phyloP scores from a whole-genome alignment of 2,888 invertebrate species.

The Drosophila maculinotata region DNA sequence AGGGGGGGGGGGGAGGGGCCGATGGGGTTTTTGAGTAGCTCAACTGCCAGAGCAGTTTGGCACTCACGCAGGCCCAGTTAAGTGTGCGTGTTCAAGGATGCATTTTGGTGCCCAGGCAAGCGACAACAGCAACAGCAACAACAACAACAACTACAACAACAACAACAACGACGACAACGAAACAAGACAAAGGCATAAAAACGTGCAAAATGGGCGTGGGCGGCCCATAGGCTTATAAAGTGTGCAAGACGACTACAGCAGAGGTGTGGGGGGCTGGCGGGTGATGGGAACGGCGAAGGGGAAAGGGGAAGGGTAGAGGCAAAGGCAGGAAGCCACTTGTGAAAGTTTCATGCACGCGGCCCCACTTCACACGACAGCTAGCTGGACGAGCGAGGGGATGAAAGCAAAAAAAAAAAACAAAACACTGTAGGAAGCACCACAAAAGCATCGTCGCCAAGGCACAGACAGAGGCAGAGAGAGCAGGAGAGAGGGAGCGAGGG shows the following conservation, averaged over 20 bases:
- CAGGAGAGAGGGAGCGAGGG: background rate
- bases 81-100: slow-evolving; percentile 80
- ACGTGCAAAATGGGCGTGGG: slow-evolving; percentile 77
- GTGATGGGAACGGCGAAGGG: background rate
- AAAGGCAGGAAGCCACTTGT: slow-evolving; percentile 80
- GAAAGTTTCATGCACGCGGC: slow-evolving; percentile 81
- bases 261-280: slow-evolving; percentile 9
- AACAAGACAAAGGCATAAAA: slow-evolving; percentile 79
- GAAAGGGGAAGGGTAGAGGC: slow-evolving; percentile 23
- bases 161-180: slow-evolving; percentile 52
- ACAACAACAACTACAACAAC: slow-evolving; percentile 32
- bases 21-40: slow-evolving; percentile 52
- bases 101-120: slow-evolving; percentile 78
- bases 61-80: slow-evolving; percentile 81
- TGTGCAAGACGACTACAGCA: too few species aligned
- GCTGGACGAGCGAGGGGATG: slow-evolving; percentile 15
- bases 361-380: slow-evolving; percentile 79
- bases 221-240: slow-evolving; percentile 72
- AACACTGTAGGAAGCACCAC: slow-evolving; percentile 62
- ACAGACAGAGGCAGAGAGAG: background rate
- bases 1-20: background rate
- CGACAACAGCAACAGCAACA: slow-evolving; percentile 50
- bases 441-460: slow-evolving; percentile 60
- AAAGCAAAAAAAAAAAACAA: slow-evolving; percentile 29
- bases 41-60: slow-evolving; percentile 64